Conservation (phyloP, 2,113 vertebrate species). For the Pelecanus crispus region DNA sequence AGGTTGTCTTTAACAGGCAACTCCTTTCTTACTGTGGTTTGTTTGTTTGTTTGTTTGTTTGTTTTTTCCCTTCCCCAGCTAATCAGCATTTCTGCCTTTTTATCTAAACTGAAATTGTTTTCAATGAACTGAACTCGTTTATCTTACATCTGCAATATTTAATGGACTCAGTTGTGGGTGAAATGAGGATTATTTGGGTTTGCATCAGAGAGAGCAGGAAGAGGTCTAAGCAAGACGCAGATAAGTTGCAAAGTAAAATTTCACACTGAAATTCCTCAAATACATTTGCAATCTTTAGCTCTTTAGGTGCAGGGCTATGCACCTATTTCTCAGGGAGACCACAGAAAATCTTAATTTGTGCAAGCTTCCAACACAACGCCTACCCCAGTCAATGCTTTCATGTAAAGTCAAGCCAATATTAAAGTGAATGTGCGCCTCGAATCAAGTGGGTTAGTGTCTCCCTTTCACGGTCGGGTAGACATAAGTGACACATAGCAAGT, state of each 20-base stretch:
- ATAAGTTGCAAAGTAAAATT: background rate
- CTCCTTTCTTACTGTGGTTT: background rate
- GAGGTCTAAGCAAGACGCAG: background rate
- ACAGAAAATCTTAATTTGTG: background rate
- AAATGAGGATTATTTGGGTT: background rate
- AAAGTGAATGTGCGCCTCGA: background rate
- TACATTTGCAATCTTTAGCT: background rate
- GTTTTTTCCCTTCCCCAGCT: no score
- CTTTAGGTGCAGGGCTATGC: background rate
- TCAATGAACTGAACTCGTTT: background rate
- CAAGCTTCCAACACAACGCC: background rate
- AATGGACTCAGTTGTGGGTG: background rate
- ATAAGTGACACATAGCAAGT: background rate
- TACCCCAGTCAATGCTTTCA: background rate
- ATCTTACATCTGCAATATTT: background rate
- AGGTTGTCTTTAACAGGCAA: background rate
- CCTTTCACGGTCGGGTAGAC: background rate
- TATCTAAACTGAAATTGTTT: background rate
- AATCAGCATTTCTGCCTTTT: background rate
- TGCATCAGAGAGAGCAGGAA: background rate
- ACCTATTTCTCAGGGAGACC: background rate
- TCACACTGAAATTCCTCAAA: background rate
- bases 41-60: no score
- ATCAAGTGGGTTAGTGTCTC: background rate
- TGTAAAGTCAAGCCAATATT: background rate